Conservation (phyloP, 1,140 invertebrate species). For the Lanistes nyassanus region DNA sequence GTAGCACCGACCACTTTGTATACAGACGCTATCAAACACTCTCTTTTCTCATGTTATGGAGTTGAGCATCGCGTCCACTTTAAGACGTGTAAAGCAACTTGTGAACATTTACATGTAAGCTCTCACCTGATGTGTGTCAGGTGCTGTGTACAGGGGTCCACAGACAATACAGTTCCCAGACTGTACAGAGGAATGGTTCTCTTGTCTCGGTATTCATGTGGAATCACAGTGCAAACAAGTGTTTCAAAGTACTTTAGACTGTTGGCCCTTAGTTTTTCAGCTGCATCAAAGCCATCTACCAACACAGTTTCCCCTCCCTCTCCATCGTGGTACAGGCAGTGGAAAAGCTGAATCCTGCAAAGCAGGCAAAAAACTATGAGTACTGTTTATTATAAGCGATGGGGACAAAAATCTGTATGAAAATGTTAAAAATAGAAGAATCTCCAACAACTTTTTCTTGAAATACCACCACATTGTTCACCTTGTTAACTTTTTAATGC, state of each 20-base stretch:
- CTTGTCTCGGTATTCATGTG: conserved; percentile 73
- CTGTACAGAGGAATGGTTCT: conserved; percentile 35
- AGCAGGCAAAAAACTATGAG: no score
- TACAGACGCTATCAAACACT: not conserved
- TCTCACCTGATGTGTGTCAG: conserved; percentile 54
- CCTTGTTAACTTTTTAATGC: no score
- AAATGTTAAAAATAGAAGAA: no score
- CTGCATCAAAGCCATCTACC: conserved; percentile 77
- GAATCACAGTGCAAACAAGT: conserved; percentile 70
- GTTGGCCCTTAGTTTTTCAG: conserved; percentile 69
- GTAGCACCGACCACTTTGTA: no score
- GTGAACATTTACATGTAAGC: not conserved
- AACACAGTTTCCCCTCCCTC: conserved; percentile 76
- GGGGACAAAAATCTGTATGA: no score
- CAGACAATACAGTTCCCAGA: conserved; percentile 43
- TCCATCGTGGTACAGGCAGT: conserved; percentile 74
- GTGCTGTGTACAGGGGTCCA: conserved; percentile 38
- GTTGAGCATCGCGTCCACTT: not conserved
- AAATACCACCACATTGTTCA: no score
- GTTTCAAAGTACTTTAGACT: conserved; percentile 69
- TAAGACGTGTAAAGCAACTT: not conserved
- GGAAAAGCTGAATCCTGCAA: conserved; percentile 77
- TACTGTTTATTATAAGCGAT: no score
- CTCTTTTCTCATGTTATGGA: not conserved
- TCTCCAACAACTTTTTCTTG: no score